phyloP scores from a whole-genome alignment of 2,797 vertebrate species.

The Myotis myotis region DNA sequence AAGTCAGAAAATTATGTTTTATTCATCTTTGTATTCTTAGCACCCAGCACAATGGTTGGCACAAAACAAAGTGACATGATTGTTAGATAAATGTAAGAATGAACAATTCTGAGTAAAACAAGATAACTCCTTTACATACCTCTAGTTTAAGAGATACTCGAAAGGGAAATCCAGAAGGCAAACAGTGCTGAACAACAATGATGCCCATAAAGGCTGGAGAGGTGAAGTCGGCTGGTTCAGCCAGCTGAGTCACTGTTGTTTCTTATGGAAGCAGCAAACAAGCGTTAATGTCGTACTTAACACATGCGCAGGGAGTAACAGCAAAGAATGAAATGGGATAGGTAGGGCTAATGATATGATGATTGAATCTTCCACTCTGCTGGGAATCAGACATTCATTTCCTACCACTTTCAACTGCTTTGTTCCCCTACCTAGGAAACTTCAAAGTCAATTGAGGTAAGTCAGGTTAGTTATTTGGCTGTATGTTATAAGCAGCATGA shows the following conservation, averaged over 20 bases:
- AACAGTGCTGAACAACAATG: background rate
- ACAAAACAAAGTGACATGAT: conserved; percentile 18
- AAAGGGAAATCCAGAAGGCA: background rate
- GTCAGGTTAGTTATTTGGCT: too few relatives aligned
- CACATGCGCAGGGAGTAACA: conserved; percentile 46
- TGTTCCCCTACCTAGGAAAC: too few relatives aligned
- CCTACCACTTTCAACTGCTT: too few relatives aligned
- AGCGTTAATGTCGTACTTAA: conserved; percentile 55
- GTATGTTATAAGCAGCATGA: too few relatives aligned
- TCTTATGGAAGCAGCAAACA: conserved; percentile 27
- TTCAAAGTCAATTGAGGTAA: too few relatives aligned
- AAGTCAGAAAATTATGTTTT: conserved; percentile 3
- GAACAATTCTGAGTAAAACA: background rate
- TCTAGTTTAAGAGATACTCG: background rate
- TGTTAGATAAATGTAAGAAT: background rate
- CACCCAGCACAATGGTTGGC: background rate
- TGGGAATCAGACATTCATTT: too few relatives aligned
- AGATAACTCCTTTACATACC: background rate
- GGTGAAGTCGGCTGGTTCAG: background rate
- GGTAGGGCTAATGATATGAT: conserved; percentile 17
- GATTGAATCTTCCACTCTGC: background rate
- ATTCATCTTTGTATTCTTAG: conserved; percentile 36
- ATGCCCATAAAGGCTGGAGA: background rate
- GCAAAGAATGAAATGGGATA: conserved; percentile 45
- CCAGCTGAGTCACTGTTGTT: conserved; percentile 9